Conservation (phyloP, 2,888 invertebrate genomes). For the Crematogaster levior region DNA sequence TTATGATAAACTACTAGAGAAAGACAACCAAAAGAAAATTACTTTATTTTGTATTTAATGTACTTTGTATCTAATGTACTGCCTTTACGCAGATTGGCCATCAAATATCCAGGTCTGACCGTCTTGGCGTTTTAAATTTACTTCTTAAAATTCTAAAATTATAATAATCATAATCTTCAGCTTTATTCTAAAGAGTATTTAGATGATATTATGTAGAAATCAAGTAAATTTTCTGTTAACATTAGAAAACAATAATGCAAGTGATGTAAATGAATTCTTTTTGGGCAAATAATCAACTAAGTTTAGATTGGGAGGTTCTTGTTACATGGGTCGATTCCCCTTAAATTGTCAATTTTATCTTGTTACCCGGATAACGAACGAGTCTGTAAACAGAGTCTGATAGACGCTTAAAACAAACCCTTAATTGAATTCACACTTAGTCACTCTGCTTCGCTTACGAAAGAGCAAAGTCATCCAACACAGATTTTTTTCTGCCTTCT, state of each 20-base stretch:
- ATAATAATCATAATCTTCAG: neutral
- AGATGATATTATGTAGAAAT: neutral
- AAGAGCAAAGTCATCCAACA: conserved; percentile 82
- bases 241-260: neutral
- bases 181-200: neutral
- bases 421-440: conserved; percentile 85
- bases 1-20: conserved; percentile 64
- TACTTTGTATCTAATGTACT: no score
- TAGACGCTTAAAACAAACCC: conserved; percentile 83
- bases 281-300: conserved; percentile 3
- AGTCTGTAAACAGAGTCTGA: conserved; percentile 83
- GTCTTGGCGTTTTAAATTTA: neutral
- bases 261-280: conserved; percentile 21
- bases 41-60: neutral
- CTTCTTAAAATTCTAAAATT: neutral
- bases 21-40: neutral
- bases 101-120: no score
- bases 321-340: conserved; percentile 64
- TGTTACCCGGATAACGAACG: conserved; percentile 83
- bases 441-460: conserved; percentile 80
- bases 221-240: neutral
- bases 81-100: no score
- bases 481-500: conserved; percentile 82
- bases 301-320: conserved; percentile 29
- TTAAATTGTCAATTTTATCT: conserved; percentile 80